Base-by-base conservation (phyloP, 2,797 vertebrate species). In the Tangara arthus region DNA sequence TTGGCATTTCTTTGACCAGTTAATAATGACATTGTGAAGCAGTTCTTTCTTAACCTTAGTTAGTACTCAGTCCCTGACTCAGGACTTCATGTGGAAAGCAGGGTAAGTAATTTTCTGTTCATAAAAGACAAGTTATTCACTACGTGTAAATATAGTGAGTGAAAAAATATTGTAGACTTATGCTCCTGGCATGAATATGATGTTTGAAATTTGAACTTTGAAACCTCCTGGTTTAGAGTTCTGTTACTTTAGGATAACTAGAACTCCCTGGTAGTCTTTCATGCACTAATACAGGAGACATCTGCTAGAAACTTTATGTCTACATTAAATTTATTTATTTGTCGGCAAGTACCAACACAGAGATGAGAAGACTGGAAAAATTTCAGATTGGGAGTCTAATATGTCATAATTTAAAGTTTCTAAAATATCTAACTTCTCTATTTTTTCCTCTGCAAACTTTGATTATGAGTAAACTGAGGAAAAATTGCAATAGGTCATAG, bases 231-330 rank as follows among this genome's bases (percentile, higher is more conserved):
- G 5, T 59, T 53, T 55, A 11, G 34, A 76, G 8, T 41, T 46
- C 35, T 64, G 2, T 68, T 55, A 12, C 20, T 73, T 61, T 32
- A 61, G 22, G 32, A 41, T 41, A 78, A 19, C 8, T 69, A 53
- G 35, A 71, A 53, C 14, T 60, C 53, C 15, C 34, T 41, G 6
- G 5, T 37, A 53, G 19, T 8, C 5, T 47, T 77, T 78, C 28
- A 16, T 60, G 13, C 3, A 49, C 2, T 4, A 7, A 11, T 19
- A 35, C 6, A 34, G 12, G 3, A 66, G 6, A 42, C 0, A 11
- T 18, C 19, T 71, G 28, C 20, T 88, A 34, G 9, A 90, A 68
- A 79, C 6, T 70, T 80, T 3, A 2, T 3, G 20, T 78, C n/a
- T 69, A 27, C 4, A 24, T 69, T 39, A 37, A 23, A 17, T 26